Evolutionary conservation across 2,797 vertebrate species (phyloP), one percentile per base, ranked within the genome.

Genomic region (Silurus lanzhouensis): DNA sequence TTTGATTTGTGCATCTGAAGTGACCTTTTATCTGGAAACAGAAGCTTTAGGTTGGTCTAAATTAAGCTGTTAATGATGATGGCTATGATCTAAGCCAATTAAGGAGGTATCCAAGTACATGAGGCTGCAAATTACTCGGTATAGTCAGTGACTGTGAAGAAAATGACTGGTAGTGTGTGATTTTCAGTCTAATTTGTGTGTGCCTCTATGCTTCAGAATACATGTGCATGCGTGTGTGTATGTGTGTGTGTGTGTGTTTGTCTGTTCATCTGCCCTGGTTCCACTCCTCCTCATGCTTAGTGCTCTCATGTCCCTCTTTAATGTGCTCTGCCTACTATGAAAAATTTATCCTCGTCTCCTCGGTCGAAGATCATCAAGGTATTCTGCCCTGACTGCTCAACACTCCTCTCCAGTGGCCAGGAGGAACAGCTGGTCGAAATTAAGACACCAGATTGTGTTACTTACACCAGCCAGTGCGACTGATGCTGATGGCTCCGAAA

Each of bases 381-480:
- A 94, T 93, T 89, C 70, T 83, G 89, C 83, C 60, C 87, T 6
- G 81, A 75, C 81, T 90, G 83, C 84, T 91, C 91, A 72, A 85
- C 60, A 20, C 84, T 88, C 88, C 91, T 91, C 93, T 94, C 93
- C 91, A 88, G 90, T 91, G 93, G 92, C 87, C 68, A 66, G 89
- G 78, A 90, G 83, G 89, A 93, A 94, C 95, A 95, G 93, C 95
- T 95, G 95, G 93, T 94, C 90, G 93, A 94, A 94, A 95, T 95
- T 94, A 87, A 95, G 94, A 94, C 92, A 91, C 92, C 95, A 96
- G 94, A 94, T 94, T 95, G 94, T 92, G 94, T 95, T 94, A 94
- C 93, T 95, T 94, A 95, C 92, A 93, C 90, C 85, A 87, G 87
- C 89, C 88, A 91, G 92, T 90, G 90, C 92, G 86, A 94, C 92